phyloP scores from a whole-genome alignment of 2,888 invertebrate genomes.

The Ceratothoa steindachneri region DNA sequence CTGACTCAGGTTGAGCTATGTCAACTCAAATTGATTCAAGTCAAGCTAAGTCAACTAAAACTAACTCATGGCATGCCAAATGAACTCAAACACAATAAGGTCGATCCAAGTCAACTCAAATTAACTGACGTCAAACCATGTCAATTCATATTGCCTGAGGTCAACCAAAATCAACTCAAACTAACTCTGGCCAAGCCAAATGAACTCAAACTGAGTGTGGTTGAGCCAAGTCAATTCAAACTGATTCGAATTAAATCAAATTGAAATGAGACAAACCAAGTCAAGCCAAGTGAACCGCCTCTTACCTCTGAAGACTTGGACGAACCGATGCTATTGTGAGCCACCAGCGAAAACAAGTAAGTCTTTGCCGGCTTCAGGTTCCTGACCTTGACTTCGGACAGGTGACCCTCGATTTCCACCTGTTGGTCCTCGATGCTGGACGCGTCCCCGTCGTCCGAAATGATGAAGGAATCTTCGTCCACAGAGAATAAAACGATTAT shows the following conservation, averaged over 20 bases:
- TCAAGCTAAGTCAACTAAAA: no score
- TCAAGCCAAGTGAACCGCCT: neutral
- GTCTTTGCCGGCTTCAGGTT: slow-evolving; percentile 31
- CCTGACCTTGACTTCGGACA: slow-evolving; percentile 23
- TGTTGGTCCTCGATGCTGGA: slow-evolving; percentile 1
- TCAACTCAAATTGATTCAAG: no score
- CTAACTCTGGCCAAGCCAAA: no score
- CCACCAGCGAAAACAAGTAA: slow-evolving; percentile 35
- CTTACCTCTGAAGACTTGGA: slow-evolving; percentile 37
- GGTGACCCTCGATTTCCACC: slow-evolving; percentile 21
- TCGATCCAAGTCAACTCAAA: no score
- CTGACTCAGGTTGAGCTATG: no score
- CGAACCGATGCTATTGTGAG: slow-evolving; percentile 41
- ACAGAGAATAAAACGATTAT: no score
- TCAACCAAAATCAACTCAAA: no score
- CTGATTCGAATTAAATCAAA: neutral
- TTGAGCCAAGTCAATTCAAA: neutral
- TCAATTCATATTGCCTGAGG: no score
- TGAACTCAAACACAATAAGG: no score
- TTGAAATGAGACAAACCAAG: neutral
- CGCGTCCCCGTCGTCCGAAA: neutral
- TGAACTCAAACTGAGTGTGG: no score
- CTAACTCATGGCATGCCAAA: no score
- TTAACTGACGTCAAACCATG: no score
- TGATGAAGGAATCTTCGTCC: neutral